A percentile compares a stretch with the other conserved stretches of the same genome.
phyloP scores from a whole-genome alignment of 2,113 vertebrate genomes.

The Urocynchramus pylzowi region DNA sequence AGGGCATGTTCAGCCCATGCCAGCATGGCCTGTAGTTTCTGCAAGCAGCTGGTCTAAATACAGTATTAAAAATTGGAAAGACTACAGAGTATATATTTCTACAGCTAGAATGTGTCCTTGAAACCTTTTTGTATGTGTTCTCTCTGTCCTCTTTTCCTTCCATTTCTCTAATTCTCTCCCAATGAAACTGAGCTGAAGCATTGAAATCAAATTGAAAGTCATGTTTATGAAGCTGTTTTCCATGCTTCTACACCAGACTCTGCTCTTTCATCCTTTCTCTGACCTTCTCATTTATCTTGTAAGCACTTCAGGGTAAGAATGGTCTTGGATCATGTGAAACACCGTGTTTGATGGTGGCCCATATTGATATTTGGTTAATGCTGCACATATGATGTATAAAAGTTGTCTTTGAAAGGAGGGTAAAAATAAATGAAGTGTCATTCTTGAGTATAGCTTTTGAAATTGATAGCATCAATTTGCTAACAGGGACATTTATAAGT shows the following conservation, averaged over 20 bases:
- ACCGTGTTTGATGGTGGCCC: not conserved
- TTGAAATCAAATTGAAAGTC: not conserved
- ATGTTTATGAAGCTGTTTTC: not conserved
- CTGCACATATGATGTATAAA: not conserved
- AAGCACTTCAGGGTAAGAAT: not conserved
- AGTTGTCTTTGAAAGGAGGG: not conserved
- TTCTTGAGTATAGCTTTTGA: not conserved
- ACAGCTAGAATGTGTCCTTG: not conserved
- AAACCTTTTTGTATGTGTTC: not conserved
- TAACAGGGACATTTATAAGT: not conserved
- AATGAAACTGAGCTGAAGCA: not conserved
- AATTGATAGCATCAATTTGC: slow-evolving; percentile 14
- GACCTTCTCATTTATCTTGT: slow-evolving; percentile 5
- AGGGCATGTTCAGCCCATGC: not conserved
- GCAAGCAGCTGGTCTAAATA: not conserved
- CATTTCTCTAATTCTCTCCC: not conserved
- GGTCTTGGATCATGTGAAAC: not conserved
- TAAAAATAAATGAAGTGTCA: slow-evolving; percentile 14
- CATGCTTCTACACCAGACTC: not conserved
- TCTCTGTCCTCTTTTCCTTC: not conserved
- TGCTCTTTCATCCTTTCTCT: not conserved
- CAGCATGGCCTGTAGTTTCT: not conserved
- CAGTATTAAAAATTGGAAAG: not conserved
- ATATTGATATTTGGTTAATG: slow-evolving; percentile 22
- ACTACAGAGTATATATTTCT: not conserved